Evolutionary conservation across 2,797 vertebrate genomes (phyloP).

Genomic region (Euthynnus affinis): DNA sequence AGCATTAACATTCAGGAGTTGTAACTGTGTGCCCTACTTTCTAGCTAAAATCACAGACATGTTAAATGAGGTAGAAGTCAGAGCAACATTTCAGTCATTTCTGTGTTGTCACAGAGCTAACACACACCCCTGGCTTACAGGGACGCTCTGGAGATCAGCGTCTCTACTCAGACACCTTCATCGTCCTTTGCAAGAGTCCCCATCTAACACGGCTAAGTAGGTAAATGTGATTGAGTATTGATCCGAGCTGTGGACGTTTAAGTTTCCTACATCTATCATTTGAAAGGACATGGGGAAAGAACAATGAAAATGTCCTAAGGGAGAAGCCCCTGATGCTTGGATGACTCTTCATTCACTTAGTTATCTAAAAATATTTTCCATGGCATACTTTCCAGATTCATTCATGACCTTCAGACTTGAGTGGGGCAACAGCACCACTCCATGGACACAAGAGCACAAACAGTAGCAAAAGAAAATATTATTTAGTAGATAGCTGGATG

Average conservation of each 20-base stretch:
- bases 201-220: constrained; percentile 62
- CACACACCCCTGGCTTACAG: constrained; percentile 13
- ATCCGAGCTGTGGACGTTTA: constrained; percentile 50
- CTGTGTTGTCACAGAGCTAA: constrained; percentile 42
- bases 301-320: constrained; percentile 34
- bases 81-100: constrained; percentile 49
- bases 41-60: constrained; percentile 68
- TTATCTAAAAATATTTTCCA: constrained; percentile 58
- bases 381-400: constrained; percentile 51
- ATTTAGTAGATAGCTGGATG: background rate
- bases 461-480: constrained; percentile 4
- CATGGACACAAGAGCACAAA: constrained; percentile 48
- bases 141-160: constrained; percentile 1
- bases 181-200: constrained; percentile 49
- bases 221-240: constrained; percentile 80
- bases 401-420: constrained; percentile 64
- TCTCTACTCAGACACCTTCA: constrained; percentile 45
- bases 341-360: constrained; percentile 54
- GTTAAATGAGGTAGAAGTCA: constrained; percentile 71
- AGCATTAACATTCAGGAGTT: constrained; percentile 72
- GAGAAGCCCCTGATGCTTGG: constrained; percentile 34
- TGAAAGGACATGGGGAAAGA: constrained; percentile 51
- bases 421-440: constrained; percentile 69
- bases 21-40: constrained; percentile 60
- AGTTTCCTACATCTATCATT: constrained; percentile 29